Conservation (phyloP, 2,888 invertebrate genomes). For the Mythimna vitellina region DNA sequence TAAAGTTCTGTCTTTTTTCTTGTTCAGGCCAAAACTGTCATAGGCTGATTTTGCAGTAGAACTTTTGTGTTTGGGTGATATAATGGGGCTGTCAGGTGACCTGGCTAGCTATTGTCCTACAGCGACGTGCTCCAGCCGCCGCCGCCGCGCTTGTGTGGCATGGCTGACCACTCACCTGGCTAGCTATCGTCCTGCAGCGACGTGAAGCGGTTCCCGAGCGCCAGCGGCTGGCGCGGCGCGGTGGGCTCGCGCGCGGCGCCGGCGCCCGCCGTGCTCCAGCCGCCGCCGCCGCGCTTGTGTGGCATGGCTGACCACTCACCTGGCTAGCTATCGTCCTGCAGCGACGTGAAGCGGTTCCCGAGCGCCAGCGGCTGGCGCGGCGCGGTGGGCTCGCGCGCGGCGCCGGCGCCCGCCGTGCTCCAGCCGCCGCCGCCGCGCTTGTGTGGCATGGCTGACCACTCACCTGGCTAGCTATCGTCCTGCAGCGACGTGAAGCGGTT, state of each 20-base stretch:
- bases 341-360: constrained; percentile 79
- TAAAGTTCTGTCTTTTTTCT: too few relatives aligned
- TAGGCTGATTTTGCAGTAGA: too few relatives aligned
- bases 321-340: constrained; percentile 85
- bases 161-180: constrained; percentile 64
- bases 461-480: constrained; percentile 86
- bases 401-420: too few relatives aligned
- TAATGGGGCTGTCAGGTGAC: constrained; percentile 24
- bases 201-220: constrained; percentile 76
- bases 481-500: constrained; percentile 85
- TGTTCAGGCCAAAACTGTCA: too few relatives aligned
- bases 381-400: too few relatives aligned
- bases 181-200: constrained; percentile 82
- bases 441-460: too few relatives aligned
- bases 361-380: constrained; percentile 55
- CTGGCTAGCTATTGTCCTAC: constrained; percentile 82
- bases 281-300: too few relatives aligned
- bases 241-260: too few relatives aligned
- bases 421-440: too few relatives aligned
- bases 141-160: too few relatives aligned
- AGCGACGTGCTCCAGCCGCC: constrained; percentile 73
- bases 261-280: too few relatives aligned
- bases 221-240: constrained; percentile 54
- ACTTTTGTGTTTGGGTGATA: too few relatives aligned
- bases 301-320: constrained; percentile 56